A percentile compares a stretch with the other conserved stretches of the same genome.
Conservation (phyloP, 2,797 vertebrate species). For the Loriculus beryllinus region DNA sequence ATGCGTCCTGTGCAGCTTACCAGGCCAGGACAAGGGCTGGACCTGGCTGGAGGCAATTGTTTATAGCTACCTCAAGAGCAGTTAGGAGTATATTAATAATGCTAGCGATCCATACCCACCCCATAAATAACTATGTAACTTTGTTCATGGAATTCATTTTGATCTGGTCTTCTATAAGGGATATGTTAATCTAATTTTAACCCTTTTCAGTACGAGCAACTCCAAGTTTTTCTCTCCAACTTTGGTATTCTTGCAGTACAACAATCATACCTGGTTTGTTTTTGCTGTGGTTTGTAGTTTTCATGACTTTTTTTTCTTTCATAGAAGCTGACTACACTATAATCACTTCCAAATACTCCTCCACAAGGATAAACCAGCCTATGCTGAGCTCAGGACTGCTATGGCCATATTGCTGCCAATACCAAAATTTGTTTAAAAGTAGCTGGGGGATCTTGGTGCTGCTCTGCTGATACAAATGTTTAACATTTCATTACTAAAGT, state of each 20-base stretch:
- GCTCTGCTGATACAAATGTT: slow-evolving; percentile 12
- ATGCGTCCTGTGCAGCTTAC: not conserved
- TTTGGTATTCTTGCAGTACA: not conserved
- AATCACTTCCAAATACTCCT: slow-evolving; percentile 43
- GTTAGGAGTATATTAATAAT: not conserved
- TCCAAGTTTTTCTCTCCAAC: not conserved
- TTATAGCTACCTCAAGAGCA: not conserved
- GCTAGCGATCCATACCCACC: not conserved
- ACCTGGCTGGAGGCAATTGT: not conserved
- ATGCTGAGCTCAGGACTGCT: not conserved
- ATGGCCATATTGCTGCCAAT: not conserved
- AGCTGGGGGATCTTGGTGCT: not conserved
- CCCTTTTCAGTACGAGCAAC: not conserved
- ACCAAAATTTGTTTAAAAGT: slow-evolving; percentile 35
- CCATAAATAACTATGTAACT: not conserved
- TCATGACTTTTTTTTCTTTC: not conserved
- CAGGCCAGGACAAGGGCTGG: not conserved
- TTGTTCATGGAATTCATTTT: not conserved
- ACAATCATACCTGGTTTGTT: not conserved
- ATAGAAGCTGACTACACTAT: slow-evolving; percentile 6
- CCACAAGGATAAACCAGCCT: slow-evolving; percentile 50
- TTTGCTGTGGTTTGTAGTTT: not conserved
- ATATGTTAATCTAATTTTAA: not conserved
- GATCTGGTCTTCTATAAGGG: not conserved
- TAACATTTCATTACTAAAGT: not conserved